These are phyloP conservation scores for Falcunculus frontatus DNA, from an alignment of 2,113 vertebrate genomes.

Conservation along the genomic window DNA sequence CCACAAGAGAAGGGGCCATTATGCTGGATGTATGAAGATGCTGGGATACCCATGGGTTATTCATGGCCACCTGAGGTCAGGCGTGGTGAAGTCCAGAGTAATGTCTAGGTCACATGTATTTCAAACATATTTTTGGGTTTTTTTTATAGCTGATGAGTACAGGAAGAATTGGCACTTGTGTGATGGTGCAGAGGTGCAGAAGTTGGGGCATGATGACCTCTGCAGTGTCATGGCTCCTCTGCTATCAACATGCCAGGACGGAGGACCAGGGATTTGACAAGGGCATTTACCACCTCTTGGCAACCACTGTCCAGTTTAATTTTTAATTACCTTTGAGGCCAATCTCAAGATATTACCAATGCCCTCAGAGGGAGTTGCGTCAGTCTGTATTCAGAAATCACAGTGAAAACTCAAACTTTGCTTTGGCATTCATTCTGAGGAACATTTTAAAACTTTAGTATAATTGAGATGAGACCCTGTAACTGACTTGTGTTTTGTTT, in stretches of 20 bases:
- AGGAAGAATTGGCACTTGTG: neutral
- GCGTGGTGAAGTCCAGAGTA: neutral
- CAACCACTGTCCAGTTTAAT: constrained; percentile 5
- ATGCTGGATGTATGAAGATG: accelerated
- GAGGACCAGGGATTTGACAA: neutral
- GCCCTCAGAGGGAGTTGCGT: neutral
- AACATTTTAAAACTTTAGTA: neutral
- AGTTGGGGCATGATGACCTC: neutral
- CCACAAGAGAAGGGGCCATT: accelerated
- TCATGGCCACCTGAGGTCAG: neutral
- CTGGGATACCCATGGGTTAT: neutral
- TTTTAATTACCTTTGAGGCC: neutral
- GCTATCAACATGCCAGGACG: neutral
- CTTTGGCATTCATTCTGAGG: neutral
- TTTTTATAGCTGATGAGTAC: neutral
- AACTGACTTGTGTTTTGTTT: neutral
- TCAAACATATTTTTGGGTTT: neutral
- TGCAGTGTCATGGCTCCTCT: neutral
- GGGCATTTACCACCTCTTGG: neutral
- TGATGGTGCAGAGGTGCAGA: accelerated
- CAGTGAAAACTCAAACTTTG: constrained; percentile 9
- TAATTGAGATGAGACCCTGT: neutral
- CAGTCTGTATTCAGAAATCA: constrained; percentile 8
- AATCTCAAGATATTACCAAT: neutral
- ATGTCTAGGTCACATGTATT: neutral